These are phyloP conservation scores for Eubucco bourcierii DNA, from an alignment of 2,113 vertebrate species.

Conservation along the genomic window DNA sequence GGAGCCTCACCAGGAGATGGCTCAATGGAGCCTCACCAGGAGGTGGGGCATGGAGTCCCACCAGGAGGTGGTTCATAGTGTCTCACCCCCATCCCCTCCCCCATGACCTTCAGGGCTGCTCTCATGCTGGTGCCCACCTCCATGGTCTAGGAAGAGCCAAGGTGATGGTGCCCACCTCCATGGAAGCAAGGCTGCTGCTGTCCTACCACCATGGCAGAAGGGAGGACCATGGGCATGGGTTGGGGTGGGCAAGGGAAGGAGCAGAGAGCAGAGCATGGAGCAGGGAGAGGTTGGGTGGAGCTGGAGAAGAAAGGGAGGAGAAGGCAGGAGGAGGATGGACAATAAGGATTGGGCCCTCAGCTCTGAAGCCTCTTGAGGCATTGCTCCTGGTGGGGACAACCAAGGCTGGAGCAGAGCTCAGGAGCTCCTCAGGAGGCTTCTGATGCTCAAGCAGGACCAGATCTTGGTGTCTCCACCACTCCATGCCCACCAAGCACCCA, in stretches of 20 bases:
- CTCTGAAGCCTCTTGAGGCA: fast-evolving
- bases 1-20: no score
- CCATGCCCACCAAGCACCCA: fast-evolving
- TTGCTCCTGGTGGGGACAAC: neutral
- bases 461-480: neutral
- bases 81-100: no score
- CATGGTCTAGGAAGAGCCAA: no score
- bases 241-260: neutral
- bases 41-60: no score
- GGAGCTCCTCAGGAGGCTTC: fast-evolving
- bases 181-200: no score
- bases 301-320: neutral
- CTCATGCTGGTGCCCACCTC: no score
- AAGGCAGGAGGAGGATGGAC: neutral
- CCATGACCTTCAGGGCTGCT: no score
- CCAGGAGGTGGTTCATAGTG: no score
- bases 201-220: neutral
- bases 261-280: conserved; percentile 26
- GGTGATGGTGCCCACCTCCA: no score
- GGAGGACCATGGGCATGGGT: neutral
- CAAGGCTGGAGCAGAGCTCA: neutral
- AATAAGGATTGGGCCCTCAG: neutral
- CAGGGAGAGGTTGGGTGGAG: neutral
- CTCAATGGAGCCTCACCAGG: no score
- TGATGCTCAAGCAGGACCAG: neutral